These are phyloP conservation scores for Hydrotaea diabolus DNA, from an alignment of 2,888 invertebrate species.

Conservation along the genomic window DNA sequence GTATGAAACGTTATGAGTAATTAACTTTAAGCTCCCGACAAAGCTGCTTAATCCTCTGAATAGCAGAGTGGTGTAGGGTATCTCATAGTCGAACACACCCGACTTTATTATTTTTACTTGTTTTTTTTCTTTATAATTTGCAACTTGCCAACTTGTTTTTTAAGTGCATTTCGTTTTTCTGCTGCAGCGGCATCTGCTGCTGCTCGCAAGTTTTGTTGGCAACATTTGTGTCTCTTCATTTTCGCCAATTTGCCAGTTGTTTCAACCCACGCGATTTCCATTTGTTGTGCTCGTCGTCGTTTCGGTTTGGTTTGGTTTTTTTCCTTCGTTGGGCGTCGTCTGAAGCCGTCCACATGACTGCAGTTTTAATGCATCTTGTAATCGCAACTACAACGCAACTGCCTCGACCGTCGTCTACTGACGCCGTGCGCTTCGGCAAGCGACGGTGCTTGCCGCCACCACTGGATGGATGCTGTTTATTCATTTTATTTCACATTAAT, in stretches of 20 bases:
- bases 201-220: conserved; percentile 57
- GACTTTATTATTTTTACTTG: too few species aligned
- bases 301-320: too few species aligned
- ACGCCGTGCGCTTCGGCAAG: neutral
- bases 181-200: conserved; percentile 28
- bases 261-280: conserved; percentile 64
- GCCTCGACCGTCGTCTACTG: conserved; percentile 14
- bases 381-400: conserved; percentile 6
- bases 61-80: too few species aligned
- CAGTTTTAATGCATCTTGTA: conserved; percentile 65
- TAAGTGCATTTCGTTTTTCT: conserved; percentile 48
- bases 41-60: too few species aligned
- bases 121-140: conserved; percentile 37
- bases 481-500: conserved; percentile 77
- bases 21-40: too few species aligned
- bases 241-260: conserved; percentile 68
- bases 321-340: neutral
- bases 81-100: too few species aligned
- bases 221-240: conserved; percentile 67
- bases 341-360: conserved; percentile 59
- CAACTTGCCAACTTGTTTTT: conserved; percentile 61
- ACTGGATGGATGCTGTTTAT: conserved; percentile 72
- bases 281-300: too few species aligned
- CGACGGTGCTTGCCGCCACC: conserved; percentile 30
- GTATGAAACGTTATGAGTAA: too few species aligned